Evolutionary conservation across 2,888 invertebrate genomes (phyloP).

Genomic region (Yponomeuta evonymella): DNA sequence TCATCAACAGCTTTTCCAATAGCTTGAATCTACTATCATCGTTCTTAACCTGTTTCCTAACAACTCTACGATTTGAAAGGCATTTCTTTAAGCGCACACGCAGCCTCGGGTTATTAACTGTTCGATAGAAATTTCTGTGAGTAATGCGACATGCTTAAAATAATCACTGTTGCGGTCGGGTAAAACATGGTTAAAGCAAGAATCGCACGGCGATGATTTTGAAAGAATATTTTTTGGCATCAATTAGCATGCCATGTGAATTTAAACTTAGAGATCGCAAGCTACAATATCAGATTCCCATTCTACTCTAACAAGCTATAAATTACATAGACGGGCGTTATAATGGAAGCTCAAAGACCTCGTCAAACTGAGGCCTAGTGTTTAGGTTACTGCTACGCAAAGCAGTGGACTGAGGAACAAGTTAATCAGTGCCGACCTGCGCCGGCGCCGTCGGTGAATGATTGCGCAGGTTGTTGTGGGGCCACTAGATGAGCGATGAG

Average conservation of each 20-base stretch:
- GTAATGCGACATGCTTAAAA: neutral
- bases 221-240: too few species aligned
- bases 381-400: neutral
- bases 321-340: neutral
- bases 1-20: neutral
- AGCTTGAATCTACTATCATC: neutral
- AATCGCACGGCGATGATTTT: too few species aligned
- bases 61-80: neutral
- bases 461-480: neutral
- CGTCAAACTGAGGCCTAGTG: neutral
- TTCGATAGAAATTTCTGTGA: neutral
- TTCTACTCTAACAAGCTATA: neutral
- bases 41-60: neutral
- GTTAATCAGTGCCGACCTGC: conserved; percentile 2
- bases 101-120: neutral
- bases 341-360: neutral
- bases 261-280: too few species aligned
- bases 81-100: neutral
- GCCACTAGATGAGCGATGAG: neutral
- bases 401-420: neutral
- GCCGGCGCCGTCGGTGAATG: neutral
- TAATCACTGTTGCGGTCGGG: neutral
- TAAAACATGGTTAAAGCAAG: neutral
- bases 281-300: neutral
- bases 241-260: too few species aligned